Evolutionary conservation across 2,888 invertebrate genomes (phyloP).

Genomic region (Acanthosepion pharaonis): DNA sequence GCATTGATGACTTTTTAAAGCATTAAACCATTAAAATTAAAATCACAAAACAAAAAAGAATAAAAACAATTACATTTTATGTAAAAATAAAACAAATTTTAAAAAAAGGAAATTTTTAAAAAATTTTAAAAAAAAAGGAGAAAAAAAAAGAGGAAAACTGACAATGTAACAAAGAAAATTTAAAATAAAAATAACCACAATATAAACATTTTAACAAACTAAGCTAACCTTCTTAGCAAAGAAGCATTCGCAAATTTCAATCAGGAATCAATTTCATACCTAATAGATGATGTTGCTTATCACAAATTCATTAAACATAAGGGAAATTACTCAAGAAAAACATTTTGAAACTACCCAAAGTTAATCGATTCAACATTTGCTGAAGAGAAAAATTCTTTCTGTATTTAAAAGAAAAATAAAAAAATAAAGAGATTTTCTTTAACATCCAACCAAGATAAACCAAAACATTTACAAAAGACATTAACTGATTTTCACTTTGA

Average conservation of each 20-base stretch:
- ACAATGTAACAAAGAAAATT: neutral
- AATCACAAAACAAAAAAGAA: neutral
- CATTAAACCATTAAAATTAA: neutral
- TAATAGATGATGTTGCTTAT: neutral
- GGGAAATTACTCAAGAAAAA: no score
- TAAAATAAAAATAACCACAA: neutral
- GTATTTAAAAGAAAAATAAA: no score
- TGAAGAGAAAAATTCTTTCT: no score
- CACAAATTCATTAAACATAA: neutral
- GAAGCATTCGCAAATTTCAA: neutral
- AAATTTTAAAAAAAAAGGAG: no score
- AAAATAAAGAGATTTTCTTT: no score
- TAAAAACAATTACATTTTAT: neutral
- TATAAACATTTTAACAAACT: neutral
- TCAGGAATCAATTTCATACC: neutral
- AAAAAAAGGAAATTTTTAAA: neutral
- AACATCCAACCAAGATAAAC: no score
- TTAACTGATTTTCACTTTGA: no score
- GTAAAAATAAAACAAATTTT: neutral
- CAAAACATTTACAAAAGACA: no score
- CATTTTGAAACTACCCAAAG: no score
- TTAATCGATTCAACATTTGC: no score
- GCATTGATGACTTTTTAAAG: neutral
- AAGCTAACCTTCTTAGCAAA: neutral
- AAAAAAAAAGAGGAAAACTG: neutral